Percentiles rank a stretch among this genome's conserved stretches.
Evolutionary conservation across 2,113 vertebrate genomes (phyloP).

Genomic region (rabbit (Oryctolagus cuniculus)): mOryCun1.1 NC_091449.1:24642501-24643000

Average conservation of each 20-base stretch:
- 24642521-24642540: background rate
- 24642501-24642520: background rate
- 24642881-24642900: background rate
- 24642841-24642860: background rate
- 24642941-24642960: background rate
- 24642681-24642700: background rate
- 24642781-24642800: fast-evolving
- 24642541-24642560: fast-evolving
- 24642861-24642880: background rate
- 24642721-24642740: background rate
- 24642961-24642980: fast-evolving
- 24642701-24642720: background rate
- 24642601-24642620: too few species aligned
- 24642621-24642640: background rate
- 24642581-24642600: background rate
- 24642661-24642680: background rate
- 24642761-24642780: background rate
- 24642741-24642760: background rate
- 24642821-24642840: background rate
- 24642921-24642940: background rate
- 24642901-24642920: too few species aligned
- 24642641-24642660: background rate
- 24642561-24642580: background rate
- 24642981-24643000: background rate
- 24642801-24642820: background rate